Evolutionary conservation across 2,797 vertebrate species (phyloP), one percentile per base, ranked within the genome.

Genomic region (Sylvilagus floridanus): DNA sequence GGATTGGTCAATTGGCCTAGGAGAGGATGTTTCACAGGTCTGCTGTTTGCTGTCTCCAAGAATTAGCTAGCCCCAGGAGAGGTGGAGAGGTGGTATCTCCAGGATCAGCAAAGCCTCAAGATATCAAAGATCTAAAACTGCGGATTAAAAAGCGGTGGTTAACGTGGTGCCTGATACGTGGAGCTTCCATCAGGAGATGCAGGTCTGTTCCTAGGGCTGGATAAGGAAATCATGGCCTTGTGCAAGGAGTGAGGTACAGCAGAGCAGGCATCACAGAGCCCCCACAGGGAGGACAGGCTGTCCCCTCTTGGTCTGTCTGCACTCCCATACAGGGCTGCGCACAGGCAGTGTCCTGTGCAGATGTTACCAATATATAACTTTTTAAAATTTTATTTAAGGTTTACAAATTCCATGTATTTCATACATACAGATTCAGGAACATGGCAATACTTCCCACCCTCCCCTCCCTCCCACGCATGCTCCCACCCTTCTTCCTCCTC

Each of bases 101-200:
- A 13, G 35, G 77, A 5, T 66, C 54, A 68, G 19, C 42, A 9
- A 62, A 54, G 13, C 26, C 35, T 8, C 19, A 28, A 83, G 42
- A 73, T 47, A 26, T 12, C 54, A 52, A 78, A 77, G 22, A 13
- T 0, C 50, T 42, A 35, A 30, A 88, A 14, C 63, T 26, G 26
- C 26, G 63, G 32, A 84, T 52, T 32, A 26, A 50, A 50, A 50
- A 71, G 12, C 12, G 35, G 24, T 2, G 0, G n/a, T 30, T 0
- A 0, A 17, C 5, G 1, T 14, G 19, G 9, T 60, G 42, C 32
- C 28, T 37, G 7, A 5, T 3, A 7, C 0, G 5, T 3, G 28
- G 69, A 4, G 11, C 47, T 24, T 21, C 30, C 17, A 7, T 11
- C 0, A 0, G n/a, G 22, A 87, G 16, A 4, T 73, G 54, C 35